These are phyloP conservation scores for Vanacampus margaritifer DNA, from an alignment of 2,113 vertebrate species.

Conservation along the genomic window DNA sequence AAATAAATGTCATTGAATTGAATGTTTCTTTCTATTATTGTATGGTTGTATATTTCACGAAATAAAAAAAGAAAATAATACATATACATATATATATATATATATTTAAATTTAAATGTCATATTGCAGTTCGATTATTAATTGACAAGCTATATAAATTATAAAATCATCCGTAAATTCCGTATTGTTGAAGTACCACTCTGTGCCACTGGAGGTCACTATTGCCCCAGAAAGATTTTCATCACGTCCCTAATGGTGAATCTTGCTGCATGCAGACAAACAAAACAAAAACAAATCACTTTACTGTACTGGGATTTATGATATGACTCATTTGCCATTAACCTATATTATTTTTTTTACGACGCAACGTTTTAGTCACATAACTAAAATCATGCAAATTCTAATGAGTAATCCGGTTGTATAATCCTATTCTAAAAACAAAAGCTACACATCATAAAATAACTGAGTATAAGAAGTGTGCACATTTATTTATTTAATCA, in stretches of 20 bases:
- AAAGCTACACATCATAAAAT: not conserved
- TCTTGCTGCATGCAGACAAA: slow-evolving; percentile 15
- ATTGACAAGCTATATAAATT: too few species aligned
- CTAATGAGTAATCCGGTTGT: not conserved
- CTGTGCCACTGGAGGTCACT: slow-evolving; percentile 54
- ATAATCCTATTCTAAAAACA: not conserved
- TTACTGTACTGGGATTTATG: not conserved
- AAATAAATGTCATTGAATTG: too few species aligned
- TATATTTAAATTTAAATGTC: too few species aligned
- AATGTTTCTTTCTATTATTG: not conserved
- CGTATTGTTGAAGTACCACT: slow-evolving; percentile 5
- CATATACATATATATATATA: too few species aligned
- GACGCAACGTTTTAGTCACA: not conserved
- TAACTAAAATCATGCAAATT: not conserved
- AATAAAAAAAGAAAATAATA: too few species aligned
- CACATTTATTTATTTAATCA: not conserved
- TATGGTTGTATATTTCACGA: not conserved
- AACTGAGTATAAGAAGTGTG: not conserved
- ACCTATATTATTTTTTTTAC: not conserved
- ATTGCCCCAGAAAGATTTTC: slow-evolving; percentile 39
- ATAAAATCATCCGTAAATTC: too few species aligned
- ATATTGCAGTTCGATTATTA: not conserved
- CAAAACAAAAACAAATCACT: slow-evolving; percentile 6
- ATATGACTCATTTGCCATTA: not conserved
- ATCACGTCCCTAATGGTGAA: slow-evolving; percentile 8